phyloP scores from a whole-genome alignment of 2,888 invertebrate genomes.

The Dorcus parallelipipedus region DNA sequence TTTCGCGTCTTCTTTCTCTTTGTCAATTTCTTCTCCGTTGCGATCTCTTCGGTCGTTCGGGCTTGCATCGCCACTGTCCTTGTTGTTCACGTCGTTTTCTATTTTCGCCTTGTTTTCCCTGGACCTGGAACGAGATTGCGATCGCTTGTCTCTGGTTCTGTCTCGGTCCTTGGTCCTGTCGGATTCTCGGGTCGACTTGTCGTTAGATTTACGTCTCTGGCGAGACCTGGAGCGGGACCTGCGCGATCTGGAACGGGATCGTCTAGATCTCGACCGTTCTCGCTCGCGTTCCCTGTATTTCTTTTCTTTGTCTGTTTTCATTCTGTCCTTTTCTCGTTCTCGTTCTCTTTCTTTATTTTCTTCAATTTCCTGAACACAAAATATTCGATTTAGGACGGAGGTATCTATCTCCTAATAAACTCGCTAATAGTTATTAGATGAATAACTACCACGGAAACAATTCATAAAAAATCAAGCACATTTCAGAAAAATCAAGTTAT shows the following conservation, averaged over 20 bases:
- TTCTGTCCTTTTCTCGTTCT: constrained; percentile 49
- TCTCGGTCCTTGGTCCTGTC: constrained; percentile 31
- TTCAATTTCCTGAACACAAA: constrained; percentile 48
- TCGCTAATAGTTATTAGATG: too few species aligned
- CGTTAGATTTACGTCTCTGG: constrained; percentile 30
- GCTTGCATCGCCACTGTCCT: constrained; percentile 46
- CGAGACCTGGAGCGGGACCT: constrained; percentile 37
- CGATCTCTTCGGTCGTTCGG: constrained; percentile 29
- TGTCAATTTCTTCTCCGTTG: constrained; percentile 30
- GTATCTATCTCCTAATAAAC: too few species aligned
- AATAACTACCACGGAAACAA: too few species aligned
- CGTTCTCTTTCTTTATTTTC: constrained; percentile 49
- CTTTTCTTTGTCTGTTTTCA: constrained; percentile 48
- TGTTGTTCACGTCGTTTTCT: constrained; percentile 36
- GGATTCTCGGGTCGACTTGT: constrained; percentile 26
- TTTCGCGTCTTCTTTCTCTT: constrained; percentile 32
- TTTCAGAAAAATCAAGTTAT: too few species aligned
- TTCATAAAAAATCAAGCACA: too few species aligned
- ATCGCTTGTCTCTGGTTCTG: constrained; percentile 22
- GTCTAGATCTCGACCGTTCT: constrained; percentile 36
- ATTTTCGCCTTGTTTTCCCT: constrained; percentile 26
- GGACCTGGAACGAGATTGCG: constrained; percentile 36
- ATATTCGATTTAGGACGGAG: background rate
- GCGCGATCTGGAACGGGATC: constrained; percentile 32
- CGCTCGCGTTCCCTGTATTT: constrained; percentile 51